Evolutionary conservation across 2,797 vertebrate genomes (phyloP), one percentile per base, ranked within the genome.

Genomic region (Onychomys leucogaster): DNA sequence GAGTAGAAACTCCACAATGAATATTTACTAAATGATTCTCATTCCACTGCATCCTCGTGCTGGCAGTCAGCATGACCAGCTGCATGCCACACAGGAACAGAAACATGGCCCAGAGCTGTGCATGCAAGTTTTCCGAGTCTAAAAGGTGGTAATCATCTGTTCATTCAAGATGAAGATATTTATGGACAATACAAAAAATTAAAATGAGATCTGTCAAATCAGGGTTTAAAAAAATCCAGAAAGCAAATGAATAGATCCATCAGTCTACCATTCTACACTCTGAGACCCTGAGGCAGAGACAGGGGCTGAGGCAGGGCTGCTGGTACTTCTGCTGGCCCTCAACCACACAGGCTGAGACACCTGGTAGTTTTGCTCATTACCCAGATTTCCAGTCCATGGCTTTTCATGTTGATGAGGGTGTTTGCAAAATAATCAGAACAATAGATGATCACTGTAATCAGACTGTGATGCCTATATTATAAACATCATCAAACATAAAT

Each of bases 371-470:
- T 37, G 37, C 9, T 77, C n/a, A 65, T 21, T 59, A 73, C 77
- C 5, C 89, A 23, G 32, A n/a, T 92, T 55, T 63, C 92, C 82
- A 75, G 49, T 57, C 19, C 23, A 90, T 78, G 73, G 34, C 6
- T 91, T 94, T 93, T 91, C 55, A 55, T 92, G 85, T 89, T 90
- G 37, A 92, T 75, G 16, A 89, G 13, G 14, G 57, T 17, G 4
- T 91, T 90, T 57, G 57, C 82, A 95, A 94, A 96, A 71, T 95
- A 94, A 94, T 88, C n/a, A 57, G 63, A 73, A 95, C 67, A 91
- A 94, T 14, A 96, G 61, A 86, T 11, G 71, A 92, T 89, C 85
- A 94, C 52, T 73, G 4, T 94, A 89, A 94, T 90, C 78, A 95
- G 34, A 89, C 37, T 67, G 73, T 77, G 73, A 95, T 83, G 77